Conservation (phyloP, 2,113 vertebrate genomes). For the human region GRCh38 chr19:48662001-48662500, state of each 20-base stretch:
- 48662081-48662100: background rate
- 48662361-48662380: background rate
- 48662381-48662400: background rate
- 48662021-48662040: conserved; percentile 88
- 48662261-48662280: background rate
- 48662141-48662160: background rate
- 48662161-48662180: background rate
- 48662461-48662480: too few relatives aligned
- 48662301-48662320: background rate
- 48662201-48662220: background rate
- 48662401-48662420: background rate
- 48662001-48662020: conserved; percentile 85
- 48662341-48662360: background rate
- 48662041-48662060: background rate
- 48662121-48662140: background rate
- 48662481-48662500: too few relatives aligned
- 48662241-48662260: background rate
- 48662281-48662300: background rate
- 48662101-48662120: background rate
- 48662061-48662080: background rate
- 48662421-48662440: background rate
- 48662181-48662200: background rate
- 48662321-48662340: background rate
- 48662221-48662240: background rate
- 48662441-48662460: background rate